Conservation (phyloP, 1,140 invertebrate species). For the Drosophila santomea region DNA sequence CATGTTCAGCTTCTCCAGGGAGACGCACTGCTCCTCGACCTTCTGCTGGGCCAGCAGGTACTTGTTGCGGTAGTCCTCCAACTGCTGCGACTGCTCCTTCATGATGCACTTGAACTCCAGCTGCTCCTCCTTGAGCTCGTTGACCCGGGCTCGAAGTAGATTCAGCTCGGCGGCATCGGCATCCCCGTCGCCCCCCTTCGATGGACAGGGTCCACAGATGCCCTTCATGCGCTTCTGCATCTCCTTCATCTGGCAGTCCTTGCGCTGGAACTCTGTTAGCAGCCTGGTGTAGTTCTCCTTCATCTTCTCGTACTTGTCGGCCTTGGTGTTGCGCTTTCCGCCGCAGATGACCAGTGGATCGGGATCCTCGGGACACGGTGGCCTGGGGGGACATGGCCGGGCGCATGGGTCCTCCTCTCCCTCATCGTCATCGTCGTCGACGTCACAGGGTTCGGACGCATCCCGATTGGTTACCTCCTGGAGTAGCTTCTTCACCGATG, state of each 20-base stretch:
- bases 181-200: constrained; percentile 43
- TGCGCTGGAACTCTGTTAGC: constrained; percentile 72
- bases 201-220: constrained; percentile 36
- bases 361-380: constrained; percentile 62
- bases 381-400: not conserved
- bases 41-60: constrained; percentile 89
- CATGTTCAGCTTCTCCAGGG: constrained; percentile 90
- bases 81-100: constrained; percentile 89
- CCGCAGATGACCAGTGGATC: constrained; percentile 73
- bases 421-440: constrained; percentile 10
- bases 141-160: constrained; percentile 65
- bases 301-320: constrained; percentile 75
- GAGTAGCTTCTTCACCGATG: constrained; percentile 67
- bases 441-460: constrained; percentile 8
- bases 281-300: constrained; percentile 80
- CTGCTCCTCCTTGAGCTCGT: constrained; percentile 80
- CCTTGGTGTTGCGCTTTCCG: constrained; percentile 71
- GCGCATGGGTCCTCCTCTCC: constrained; percentile 18
- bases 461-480: constrained; percentile 65
- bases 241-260: constrained; percentile 79
- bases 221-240: constrained; percentile 75
- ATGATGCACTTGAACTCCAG: constrained; percentile 89
- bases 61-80: constrained; percentile 91
- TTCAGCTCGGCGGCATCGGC: constrained; percentile 74
- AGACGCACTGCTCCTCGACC: constrained; percentile 90